Evolutionary conservation across 2,888 invertebrate genomes (phyloP), one percentile per base, ranked within the genome.

Genomic region (Eueremaeus valkanovi): DNA sequence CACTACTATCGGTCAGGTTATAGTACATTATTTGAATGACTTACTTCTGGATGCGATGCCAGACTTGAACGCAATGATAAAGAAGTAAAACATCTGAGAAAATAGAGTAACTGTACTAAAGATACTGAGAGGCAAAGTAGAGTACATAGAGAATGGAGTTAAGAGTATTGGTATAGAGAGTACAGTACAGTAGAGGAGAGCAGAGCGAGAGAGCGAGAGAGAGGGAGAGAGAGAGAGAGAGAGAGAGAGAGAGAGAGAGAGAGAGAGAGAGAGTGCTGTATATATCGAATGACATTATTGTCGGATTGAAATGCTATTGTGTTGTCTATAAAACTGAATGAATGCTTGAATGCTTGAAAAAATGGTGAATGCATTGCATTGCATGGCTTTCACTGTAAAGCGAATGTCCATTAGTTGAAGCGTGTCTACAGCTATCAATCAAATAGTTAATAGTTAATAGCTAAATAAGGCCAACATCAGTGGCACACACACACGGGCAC

Each of bases 381-480:
- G 27, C 21, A 24, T 58, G 3, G 27, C 24, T 58, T 18, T 51
- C 24, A n/a, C 24, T 58, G 58, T 58, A 24, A 58, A 58, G 58
- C 58, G 21, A 58, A 58, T 58, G 58, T 58, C 58, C 58, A 58
- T 58, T 58, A 58, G 58, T 58, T 58, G 27, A 58, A 58, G 27
- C 58, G 58, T 58, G 24, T 58, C 58, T 24, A 8, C 5, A 5
- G 18, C 58, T 58, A 58, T 58, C 58, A 58, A 58, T 58, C 58
- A 58, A 58, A 58, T 24, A 24, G 27, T 16, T 58, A 58, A 58
- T 58, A 58, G 58, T 16, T 58, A 58, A 58, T 58, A 58, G 58
- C 21, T 24, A 58, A 58, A 58, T 58, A 58, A 58, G 58, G 45
- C 45, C 45, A 45, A 3, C 45, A 45, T 3, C 3, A 45, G 11